Evolutionary conservation across 2,888 invertebrate species (phyloP).

Genomic region (Xestoiulus laeticollis): DNA sequence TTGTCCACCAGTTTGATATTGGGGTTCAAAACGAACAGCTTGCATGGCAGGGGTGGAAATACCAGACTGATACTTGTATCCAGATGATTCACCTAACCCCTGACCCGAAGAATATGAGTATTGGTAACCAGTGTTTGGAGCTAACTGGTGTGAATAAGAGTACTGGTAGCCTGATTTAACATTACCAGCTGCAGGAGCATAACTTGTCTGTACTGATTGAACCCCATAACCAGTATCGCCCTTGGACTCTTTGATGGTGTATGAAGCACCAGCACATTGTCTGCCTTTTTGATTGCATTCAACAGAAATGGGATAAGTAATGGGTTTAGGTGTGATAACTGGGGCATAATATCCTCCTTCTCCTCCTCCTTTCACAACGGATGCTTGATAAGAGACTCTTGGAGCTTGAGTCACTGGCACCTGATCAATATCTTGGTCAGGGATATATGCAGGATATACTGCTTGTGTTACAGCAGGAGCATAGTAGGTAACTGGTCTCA

Average conservation of each 20-base stretch:
- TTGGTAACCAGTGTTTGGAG: neutral
- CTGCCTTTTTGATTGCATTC: constrained; percentile 6
- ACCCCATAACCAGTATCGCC: neutral
- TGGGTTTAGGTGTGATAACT: neutral
- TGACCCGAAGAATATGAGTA: neutral
- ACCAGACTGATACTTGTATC: neutral
- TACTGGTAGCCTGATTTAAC: constrained; percentile 48
- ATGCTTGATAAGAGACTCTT: neutral
- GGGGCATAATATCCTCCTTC: neutral
- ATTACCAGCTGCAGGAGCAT: neutral
- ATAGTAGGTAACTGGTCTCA: neutral
- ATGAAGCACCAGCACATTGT: neutral
- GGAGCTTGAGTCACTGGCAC: constrained; percentile 23
- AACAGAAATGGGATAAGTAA: constrained; percentile 10
- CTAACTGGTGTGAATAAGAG: constrained; percentile 28
- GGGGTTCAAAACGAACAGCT: neutral
- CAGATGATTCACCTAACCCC: neutral
- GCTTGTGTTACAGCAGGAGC: constrained; percentile 2
- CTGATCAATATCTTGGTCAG: neutral
- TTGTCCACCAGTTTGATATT: neutral
- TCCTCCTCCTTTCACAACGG: neutral
- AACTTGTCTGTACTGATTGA: neutral
- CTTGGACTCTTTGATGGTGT: constrained; percentile 6
- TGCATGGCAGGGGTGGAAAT: neutral
- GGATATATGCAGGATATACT: constrained; percentile 3